phyloP scores from a whole-genome alignment of 2,113 vertebrate species.

The human region GRCh38 chr15:63004501-63005000 shows the following conservation, averaged over 20 bases:
- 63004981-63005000: neutral
- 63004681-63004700: neutral
- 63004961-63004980: neutral
- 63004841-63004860: neutral
- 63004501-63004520: neutral
- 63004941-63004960: neutral
- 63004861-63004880: neutral
- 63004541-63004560: neutral
- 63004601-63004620: neutral
- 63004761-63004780: neutral
- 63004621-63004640: neutral
- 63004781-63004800: neutral
- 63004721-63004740: neutral
- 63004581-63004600: neutral
- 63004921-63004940: neutral
- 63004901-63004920: neutral
- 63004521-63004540: neutral
- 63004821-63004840: neutral
- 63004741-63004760: neutral
- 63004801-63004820: slow-evolving; percentile 19
- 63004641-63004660: too few relatives aligned
- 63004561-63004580: neutral
- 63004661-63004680: neutral
- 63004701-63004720: neutral
- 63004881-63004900: neutral